Evolutionary conservation across 2,888 invertebrate genomes (phyloP), one percentile per base, ranked within the genome.

Genomic region (Spialia ferax): DNA sequence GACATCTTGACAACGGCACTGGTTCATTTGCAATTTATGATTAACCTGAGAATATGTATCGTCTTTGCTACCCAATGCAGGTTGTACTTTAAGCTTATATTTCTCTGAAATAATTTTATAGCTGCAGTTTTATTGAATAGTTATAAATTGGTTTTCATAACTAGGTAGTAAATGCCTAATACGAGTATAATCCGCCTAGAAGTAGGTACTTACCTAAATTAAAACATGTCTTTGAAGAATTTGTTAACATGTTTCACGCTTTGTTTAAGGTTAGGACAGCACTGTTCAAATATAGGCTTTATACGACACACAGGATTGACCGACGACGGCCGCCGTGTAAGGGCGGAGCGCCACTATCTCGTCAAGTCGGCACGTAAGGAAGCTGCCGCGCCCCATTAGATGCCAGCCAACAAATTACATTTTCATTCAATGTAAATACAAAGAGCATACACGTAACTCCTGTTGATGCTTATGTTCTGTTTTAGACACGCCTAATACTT

Each of bases 401-500:
- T 75, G 79, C 75, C 79, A 79, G 84, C 79, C 78, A 86, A 86
- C 89, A 89, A 91, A 91, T 91, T 88, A 89, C 88, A 87, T 86
- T 88, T 90, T 89, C 89, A 91, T 92, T 92, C 87, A 90, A 92
- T 91, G 90, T 88, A 88, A 91, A 91, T 91, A 82, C 74, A 75
- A 75, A 75, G 75, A 82, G 83, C 79, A 74, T 77, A 80, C 69
- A 75, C 79, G 74, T 74, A 77, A 75, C 79, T 81, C 78, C 79
- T 75, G 78, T 76, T 77, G 76, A 85, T 84, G 82, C 81, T 86
- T 87, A 88, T 88, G 83, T 82, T 77, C 84, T 82, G 85, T 85
- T 86, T 87, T 83, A 85, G 86, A 85, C 84, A 86, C 85, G 84
- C 82, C 83, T 85, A 86, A 88, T 89, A 84, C 81, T 85, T 88